phyloP scores from a whole-genome alignment of 2,113 vertebrate genomes.

The Fukomys damarensis region DNA sequence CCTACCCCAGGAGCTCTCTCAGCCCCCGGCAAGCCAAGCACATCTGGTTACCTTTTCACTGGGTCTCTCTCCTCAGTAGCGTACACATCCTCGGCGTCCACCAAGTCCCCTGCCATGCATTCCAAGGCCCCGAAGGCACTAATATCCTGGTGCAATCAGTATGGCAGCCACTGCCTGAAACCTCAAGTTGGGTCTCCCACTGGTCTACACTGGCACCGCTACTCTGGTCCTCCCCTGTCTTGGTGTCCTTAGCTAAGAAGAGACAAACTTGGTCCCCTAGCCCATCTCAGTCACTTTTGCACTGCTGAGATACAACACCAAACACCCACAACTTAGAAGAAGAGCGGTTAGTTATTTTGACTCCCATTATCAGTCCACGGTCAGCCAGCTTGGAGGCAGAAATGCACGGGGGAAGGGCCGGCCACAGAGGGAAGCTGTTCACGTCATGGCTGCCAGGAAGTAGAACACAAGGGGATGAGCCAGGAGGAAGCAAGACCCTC shows the following conservation, averaged over 20 bases:
- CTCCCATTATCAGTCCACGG: neutral
- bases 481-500: neutral
- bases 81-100: neutral
- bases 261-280: too few relatives aligned
- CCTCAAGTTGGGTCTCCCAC: neutral
- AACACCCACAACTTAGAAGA: neutral
- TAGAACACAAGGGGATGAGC: neutral
- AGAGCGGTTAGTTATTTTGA: neutral
- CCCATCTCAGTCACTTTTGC: neutral
- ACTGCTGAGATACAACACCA: neutral
- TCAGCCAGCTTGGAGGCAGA: neutral
- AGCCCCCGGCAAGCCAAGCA: neutral
- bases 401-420: neutral
- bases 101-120: too few relatives aligned
- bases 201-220: neutral
- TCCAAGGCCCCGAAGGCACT: too few relatives aligned
- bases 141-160: neutral
- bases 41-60: neutral
- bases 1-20: neutral
- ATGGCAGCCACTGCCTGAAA: neutral
- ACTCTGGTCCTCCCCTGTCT: fast-evolving
- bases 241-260: neutral
- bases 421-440: neutral
- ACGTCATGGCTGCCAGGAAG: neutral
- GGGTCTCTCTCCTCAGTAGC: neutral